A percentile compares a stretch with the other conserved stretches of the same genome.
phyloP scores from a whole-genome alignment of 2,797 vertebrate genomes.

The Gallirallus australis region DNA sequence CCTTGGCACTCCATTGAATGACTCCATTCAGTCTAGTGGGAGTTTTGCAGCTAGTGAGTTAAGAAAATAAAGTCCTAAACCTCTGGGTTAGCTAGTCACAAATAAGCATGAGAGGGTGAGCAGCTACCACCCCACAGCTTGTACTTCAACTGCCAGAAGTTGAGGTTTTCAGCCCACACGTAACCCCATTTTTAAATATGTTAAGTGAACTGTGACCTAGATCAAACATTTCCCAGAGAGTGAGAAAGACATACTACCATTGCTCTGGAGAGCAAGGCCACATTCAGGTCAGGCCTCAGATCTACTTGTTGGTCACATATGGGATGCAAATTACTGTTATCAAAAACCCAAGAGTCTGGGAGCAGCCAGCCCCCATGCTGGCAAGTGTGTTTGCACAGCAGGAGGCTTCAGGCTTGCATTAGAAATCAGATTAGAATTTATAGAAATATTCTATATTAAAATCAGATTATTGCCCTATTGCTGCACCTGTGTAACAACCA shows the following conservation, averaged over 20 bases:
- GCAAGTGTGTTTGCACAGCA: not conserved
- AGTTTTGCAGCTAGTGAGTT: not conserved
- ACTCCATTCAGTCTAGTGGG: conserved; percentile 32
- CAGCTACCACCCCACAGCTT: not conserved
- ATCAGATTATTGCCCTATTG: not conserved
- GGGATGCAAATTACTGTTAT: not conserved
- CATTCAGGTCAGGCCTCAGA: not conserved
- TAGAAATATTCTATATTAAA: not conserved
- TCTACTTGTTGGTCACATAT: not conserved
- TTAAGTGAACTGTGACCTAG: not conserved
- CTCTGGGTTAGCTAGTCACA: not conserved
- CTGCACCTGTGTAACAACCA: not conserved
- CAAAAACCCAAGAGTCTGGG: not conserved
- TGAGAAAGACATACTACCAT: not conserved
- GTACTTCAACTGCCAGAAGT: not conserved
- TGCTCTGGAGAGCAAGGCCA: not conserved
- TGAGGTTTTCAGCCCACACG: not conserved
- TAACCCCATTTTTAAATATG: not conserved
- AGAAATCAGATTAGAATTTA: not conserved
- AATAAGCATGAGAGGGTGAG: not conserved
- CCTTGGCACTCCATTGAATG: conserved; percentile 31
- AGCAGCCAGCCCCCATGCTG: not conserved
- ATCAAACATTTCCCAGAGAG: not conserved
- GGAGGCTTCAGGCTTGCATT: not conserved
- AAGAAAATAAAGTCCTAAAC: conserved; percentile 34